Conservation (phyloP, 2,113 vertebrate genomes). For the Opisthocomus hoazin region DNA sequence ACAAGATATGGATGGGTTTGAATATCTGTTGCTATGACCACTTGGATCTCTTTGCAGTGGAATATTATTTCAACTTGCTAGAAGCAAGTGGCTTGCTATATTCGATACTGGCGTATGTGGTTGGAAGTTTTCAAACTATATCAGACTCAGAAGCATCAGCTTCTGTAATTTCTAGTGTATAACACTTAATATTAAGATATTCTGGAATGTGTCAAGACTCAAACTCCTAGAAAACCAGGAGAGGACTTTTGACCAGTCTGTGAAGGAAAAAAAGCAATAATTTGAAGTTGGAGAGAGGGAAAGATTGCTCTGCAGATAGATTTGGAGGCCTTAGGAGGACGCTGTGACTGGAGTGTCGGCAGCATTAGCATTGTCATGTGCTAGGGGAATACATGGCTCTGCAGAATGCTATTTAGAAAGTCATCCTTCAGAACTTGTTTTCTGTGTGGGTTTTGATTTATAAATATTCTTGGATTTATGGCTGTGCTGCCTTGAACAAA, state of each 20-base stretch:
- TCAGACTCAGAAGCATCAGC: too few species aligned
- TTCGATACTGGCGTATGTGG: rapidly evolving
- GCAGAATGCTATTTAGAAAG: not conserved
- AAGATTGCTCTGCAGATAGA: too few species aligned
- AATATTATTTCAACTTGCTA: not conserved
- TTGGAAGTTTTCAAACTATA: not conserved
- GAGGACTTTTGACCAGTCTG: too few species aligned
- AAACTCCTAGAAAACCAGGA: too few species aligned
- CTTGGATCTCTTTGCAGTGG: not conserved
- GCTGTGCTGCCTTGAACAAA: not conserved
- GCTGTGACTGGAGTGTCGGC: too few species aligned
- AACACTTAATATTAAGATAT: too few species aligned
- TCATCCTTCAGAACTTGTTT: not conserved
- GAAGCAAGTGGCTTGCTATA: not conserved
- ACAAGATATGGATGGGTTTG: not conserved
- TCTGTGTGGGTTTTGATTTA: not conserved
- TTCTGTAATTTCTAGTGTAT: too few species aligned
- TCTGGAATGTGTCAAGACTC: too few species aligned
- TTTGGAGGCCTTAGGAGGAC: not conserved
- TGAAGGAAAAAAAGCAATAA: too few species aligned
- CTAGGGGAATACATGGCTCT: not conserved
- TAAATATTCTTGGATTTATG: not conserved
- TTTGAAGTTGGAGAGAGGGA: too few species aligned
- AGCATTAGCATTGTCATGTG: not conserved
- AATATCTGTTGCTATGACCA: rapidly evolving